Percentiles rank a stretch among this genome's conserved stretches.
These are phyloP conservation scores for Pterostichus madidus DNA, from an alignment of 2,888 invertebrate genomes.

Conservation along the genomic window DNA sequence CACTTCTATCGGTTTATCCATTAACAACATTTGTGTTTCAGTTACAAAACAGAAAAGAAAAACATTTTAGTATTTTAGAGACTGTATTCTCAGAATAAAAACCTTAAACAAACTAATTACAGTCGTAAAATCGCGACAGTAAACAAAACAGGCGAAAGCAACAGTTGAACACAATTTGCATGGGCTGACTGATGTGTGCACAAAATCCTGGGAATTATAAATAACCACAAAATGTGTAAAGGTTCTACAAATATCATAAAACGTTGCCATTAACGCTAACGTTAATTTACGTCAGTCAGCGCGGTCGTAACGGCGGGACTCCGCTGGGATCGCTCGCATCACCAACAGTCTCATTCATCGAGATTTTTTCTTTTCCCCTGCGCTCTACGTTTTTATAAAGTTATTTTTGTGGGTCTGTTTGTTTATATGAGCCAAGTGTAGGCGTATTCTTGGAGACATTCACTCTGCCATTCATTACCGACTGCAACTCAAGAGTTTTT, in stretches of 20 bases:
- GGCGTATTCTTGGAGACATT: constrained; percentile 42
- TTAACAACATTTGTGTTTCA: constrained; percentile 22
- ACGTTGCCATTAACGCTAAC: constrained; percentile 58
- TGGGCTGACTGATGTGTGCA: constrained; percentile 39
- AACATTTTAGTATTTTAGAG: not conserved
- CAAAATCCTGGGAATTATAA: constrained; percentile 47
- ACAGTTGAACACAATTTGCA: constrained; percentile 42
- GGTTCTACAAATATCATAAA: constrained; percentile 64
- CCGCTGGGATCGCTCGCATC: constrained; percentile 18
- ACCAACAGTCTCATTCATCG: constrained; percentile 30
- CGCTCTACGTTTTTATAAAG: constrained; percentile 38
- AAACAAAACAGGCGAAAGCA: constrained; percentile 39
- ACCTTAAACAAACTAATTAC: constrained; percentile 42
- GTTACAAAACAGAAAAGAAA: constrained; percentile 5
- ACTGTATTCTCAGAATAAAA: constrained; percentile 17
- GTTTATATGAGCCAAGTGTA: constrained; percentile 44
- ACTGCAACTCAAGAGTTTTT: not conserved
- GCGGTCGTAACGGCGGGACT: constrained; percentile 45
- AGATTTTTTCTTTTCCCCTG: constrained; percentile 9
- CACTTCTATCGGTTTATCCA: constrained; percentile 16
- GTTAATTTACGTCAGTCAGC: constrained; percentile 63
- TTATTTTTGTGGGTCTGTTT: constrained; percentile 55
- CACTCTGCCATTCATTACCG: constrained; percentile 24
- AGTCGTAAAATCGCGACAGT: constrained; percentile 5
- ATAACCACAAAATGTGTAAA: constrained; percentile 49